These are phyloP conservation scores for Crepidodera aurea DNA, from an alignment of 2,888 invertebrate species.

Conservation along the genomic window DNA sequence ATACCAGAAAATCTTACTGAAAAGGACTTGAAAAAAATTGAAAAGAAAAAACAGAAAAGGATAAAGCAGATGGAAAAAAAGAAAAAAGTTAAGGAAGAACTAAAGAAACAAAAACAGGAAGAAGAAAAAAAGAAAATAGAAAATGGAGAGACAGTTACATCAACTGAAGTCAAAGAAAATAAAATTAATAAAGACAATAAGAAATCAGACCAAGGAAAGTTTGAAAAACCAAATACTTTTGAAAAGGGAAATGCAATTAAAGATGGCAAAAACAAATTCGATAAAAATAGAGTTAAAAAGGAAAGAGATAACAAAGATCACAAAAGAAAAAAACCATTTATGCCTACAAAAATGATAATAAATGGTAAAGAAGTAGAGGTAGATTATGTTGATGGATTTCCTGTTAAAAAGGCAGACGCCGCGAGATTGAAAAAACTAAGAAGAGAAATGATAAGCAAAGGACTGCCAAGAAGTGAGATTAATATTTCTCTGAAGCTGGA, in stretches of 20 bases:
- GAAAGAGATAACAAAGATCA: constrained; percentile 51
- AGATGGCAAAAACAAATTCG: constrained; percentile 6
- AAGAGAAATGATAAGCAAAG: constrained; percentile 71
- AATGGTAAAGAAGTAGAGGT: constrained; percentile 72
- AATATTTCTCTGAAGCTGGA: constrained; percentile 73
- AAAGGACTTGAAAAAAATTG: constrained; percentile 47
- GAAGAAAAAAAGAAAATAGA: constrained; percentile 13
- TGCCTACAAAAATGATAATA: constrained; percentile 64
- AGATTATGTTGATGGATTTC: constrained; percentile 74
- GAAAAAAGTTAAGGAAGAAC: constrained; percentile 40
- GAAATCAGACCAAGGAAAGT: constrained; percentile 19
- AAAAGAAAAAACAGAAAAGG: constrained; percentile 49
- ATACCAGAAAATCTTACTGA: constrained; percentile 36
- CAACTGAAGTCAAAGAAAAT: neutral
- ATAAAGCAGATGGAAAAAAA: constrained; percentile 47
- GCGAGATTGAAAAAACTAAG: constrained; percentile 69
- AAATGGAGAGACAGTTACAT: constrained; percentile 45
- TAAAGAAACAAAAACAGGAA: constrained; percentile 36
- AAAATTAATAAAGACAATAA: constrained; percentile 35
- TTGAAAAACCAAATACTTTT: constrained; percentile 29
- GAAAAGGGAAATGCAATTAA: constrained; percentile 21
- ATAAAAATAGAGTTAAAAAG: constrained; percentile 26
- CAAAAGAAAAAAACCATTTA: constrained; percentile 51
- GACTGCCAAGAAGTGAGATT: constrained; percentile 74
- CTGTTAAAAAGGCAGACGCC: constrained; percentile 75